Evolutionary conservation across 2,888 invertebrate genomes (phyloP).

Genomic region (Lamproptera curius): DNA sequence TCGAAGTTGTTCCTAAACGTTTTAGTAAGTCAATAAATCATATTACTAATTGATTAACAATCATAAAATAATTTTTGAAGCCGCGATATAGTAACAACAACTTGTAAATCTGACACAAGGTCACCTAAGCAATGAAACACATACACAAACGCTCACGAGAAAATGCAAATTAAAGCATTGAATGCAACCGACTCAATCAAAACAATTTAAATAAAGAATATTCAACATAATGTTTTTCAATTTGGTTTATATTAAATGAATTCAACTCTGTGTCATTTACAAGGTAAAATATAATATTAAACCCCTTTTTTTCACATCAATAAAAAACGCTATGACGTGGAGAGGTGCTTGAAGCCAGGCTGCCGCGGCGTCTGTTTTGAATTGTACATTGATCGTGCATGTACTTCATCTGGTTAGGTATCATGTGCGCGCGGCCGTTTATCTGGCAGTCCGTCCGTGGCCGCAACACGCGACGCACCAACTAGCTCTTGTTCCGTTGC

Average conservation of each 20-base stretch:
- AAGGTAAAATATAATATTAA: not conserved
- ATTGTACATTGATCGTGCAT: conserved; percentile 46
- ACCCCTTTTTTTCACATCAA: not conserved
- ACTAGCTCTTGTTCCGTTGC: conserved; percentile 1
- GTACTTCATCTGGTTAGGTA: conserved; percentile 44
- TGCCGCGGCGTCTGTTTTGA: conserved; percentile 44
- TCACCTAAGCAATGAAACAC: not conserved
- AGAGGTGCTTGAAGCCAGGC: conserved; percentile 32
- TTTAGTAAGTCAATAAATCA: too few species aligned
- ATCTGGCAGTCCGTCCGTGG: conserved; percentile 60
- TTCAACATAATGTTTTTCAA: too few species aligned
- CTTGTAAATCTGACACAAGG: not conserved
- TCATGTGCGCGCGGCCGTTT: conserved; percentile 47
- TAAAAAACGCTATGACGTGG: not conserved
- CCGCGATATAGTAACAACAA: too few species aligned
- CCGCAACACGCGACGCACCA: conserved; percentile 42
- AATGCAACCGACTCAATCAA: too few species aligned
- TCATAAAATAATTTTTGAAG: too few species aligned
- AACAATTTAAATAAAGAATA: too few species aligned
- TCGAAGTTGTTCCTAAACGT: too few species aligned
- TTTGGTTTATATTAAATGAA: too few species aligned
- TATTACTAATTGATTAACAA: too few species aligned
- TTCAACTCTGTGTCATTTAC: not conserved
- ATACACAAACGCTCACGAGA: too few species aligned
- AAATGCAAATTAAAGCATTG: too few species aligned